Percentiles rank a stretch among this genome's conserved stretches.
Conservation (phyloP, 2,888 invertebrate genomes). For the Polydesmus complanatus region DNA sequence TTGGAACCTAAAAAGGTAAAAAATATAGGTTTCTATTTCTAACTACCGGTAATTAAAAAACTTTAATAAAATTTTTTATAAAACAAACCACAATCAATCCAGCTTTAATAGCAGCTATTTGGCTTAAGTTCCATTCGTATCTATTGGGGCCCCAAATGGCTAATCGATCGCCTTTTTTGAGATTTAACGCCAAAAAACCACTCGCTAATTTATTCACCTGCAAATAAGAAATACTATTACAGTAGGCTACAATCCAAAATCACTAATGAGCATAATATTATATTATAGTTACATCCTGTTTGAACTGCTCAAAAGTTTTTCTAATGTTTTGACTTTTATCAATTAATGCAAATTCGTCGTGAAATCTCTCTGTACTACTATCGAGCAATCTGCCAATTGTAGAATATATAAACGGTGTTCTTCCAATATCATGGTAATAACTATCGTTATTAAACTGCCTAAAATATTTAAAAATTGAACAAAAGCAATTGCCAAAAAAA, state of each 20-base stretch:
- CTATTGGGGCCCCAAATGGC: constrained; percentile 69
- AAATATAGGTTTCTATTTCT: not conserved
- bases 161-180: constrained; percentile 55
- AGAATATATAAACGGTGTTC: not conserved
- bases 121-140: constrained; percentile 57
- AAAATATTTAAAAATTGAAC: too few relatives aligned
- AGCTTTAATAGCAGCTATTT: constrained; percentile 53
- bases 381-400: not conserved
- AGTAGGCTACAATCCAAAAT: too few relatives aligned
- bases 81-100: constrained; percentile 52
- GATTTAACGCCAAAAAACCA: constrained; percentile 50
- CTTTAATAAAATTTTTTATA: not conserved
- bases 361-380: not conserved
- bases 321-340: constrained; percentile 41
- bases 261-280: too few relatives aligned
- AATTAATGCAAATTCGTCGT: constrained; percentile 42
- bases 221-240: not conserved
- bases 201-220: constrained; percentile 42
- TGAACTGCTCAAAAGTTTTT: constrained; percentile 39
- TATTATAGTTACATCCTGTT: constrained; percentile 32
- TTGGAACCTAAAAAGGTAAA: constrained; percentile 42
- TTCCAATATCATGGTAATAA: not conserved
- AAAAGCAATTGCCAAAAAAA: too few relatives aligned
- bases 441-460: too few relatives aligned
- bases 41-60: not conserved